Percentiles rank a stretch among this genome's conserved stretches.
These are phyloP conservation scores for Tetanocera ferruginea DNA, from an alignment of 2,888 invertebrate species.

Conservation along the genomic window DNA sequence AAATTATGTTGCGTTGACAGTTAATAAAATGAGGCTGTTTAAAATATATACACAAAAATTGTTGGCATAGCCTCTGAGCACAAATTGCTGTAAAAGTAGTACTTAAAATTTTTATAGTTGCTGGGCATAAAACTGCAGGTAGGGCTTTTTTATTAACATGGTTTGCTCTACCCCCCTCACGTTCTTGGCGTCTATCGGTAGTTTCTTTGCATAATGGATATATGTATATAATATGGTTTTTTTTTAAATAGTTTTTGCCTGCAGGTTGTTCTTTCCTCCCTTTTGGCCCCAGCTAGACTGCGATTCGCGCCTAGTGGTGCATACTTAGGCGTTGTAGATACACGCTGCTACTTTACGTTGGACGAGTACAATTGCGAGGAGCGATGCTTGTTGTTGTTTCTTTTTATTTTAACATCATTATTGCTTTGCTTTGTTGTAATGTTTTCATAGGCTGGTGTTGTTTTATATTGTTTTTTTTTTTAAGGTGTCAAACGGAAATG, in stretches of 20 bases:
- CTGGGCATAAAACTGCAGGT: too few species aligned
- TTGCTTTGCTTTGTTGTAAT: constrained; percentile 1
- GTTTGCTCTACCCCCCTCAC: too few species aligned
- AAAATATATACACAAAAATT: too few species aligned
- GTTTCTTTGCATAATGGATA: too few species aligned
- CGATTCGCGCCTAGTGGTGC: background rate
- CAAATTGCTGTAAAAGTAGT: too few species aligned
- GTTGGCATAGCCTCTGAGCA: too few species aligned
- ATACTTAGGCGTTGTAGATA: background rate
- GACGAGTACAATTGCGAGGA: background rate
- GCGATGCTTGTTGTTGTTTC: background rate
- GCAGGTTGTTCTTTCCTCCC: background rate
- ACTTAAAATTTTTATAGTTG: too few species aligned
- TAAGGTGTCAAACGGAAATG: constrained; percentile 16
- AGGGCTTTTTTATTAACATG: too few species aligned
- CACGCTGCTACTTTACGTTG: background rate
- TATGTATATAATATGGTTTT: too few species aligned
- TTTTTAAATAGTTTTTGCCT: too few species aligned
- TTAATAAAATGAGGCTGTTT: too few species aligned
- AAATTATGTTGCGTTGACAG: background rate
- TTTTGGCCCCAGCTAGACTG: background rate
- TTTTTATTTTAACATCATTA: constrained; percentile 31
- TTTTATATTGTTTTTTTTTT: background rate
- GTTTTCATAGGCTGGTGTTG: background rate
- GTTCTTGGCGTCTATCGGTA: too few species aligned